Evolutionary conservation across 2,797 vertebrate genomes (phyloP).

Genomic region (Gadopsis bispinosus): DNA sequence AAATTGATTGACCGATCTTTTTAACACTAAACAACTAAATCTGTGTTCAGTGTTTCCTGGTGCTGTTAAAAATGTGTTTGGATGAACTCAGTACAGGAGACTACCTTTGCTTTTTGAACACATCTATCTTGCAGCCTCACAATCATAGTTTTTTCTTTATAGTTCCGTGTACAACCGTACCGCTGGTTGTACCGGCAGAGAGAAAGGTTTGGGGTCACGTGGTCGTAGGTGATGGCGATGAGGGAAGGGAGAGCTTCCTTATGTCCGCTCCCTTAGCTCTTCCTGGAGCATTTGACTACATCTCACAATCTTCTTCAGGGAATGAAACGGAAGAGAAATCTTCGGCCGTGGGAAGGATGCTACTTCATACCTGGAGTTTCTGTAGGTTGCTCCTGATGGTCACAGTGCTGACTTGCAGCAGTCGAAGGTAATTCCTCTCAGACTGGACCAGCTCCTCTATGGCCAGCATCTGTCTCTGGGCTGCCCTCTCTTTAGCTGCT

Average conservation of each 20-base stretch:
- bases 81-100: neutral
- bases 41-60: neutral
- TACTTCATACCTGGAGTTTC: conserved; percentile 82
- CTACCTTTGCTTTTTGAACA: neutral
- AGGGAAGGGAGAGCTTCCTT: neutral
- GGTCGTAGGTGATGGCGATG: neutral
- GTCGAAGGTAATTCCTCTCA: conserved; percentile 89
- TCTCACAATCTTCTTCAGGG: too few relatives aligned
- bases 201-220: too few relatives aligned
- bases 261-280: neutral
- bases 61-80: neutral
- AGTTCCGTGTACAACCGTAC: neutral
- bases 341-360: too few relatives aligned
- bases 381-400: conserved; percentile 88
- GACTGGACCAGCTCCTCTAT: conserved; percentile 90
- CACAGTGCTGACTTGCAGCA: conserved; percentile 84
- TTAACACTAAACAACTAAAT: neutral
- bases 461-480: conserved; percentile 86
- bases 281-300: neutral
- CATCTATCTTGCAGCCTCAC: neutral
- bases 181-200: too few relatives aligned
- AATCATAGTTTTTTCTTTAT: neutral
- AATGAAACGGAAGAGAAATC: too few relatives aligned
- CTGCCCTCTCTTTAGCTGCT: conserved; percentile 69
- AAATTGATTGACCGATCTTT: neutral